phyloP scores from a whole-genome alignment of 2,888 invertebrate species.

The Melinaea marsaeus region DNA sequence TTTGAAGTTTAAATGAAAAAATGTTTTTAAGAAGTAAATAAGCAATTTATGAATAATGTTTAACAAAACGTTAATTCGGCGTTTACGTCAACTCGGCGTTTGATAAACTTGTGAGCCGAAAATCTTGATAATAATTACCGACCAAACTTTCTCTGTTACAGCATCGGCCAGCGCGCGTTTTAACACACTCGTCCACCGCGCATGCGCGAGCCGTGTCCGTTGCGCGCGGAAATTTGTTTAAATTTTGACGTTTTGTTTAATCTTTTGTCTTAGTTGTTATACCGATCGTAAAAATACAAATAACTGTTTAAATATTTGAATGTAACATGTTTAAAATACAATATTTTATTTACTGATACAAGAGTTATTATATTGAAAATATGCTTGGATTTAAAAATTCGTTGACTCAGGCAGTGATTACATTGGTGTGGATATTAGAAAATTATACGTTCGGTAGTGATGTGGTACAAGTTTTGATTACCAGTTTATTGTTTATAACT shows the following conservation, averaged over 20 bases:
- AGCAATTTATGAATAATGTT: too few relatives aligned
- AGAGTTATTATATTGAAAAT: conserved; percentile 32
- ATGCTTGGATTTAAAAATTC: conserved; percentile 68
- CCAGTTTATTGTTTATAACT: conserved; percentile 38
- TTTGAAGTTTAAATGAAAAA: too few relatives aligned
- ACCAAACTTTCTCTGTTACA: conserved; percentile 72
- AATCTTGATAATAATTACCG: conserved; percentile 45
- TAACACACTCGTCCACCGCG: conserved; percentile 52
- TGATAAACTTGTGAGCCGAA: conserved; percentile 30
- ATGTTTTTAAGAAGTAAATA: too few relatives aligned
- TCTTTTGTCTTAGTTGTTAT: conserved; percentile 4
- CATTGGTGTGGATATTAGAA: conserved; percentile 50
- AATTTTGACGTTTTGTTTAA: conserved; percentile 14
- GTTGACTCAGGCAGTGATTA: conserved; percentile 45
- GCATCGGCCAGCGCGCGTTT: conserved; percentile 61
- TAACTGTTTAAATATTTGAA: background rate
- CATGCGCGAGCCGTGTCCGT: conserved; percentile 38
- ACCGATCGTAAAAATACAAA: background rate
- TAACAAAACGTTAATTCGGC: too few relatives aligned
- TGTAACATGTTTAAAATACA: background rate
- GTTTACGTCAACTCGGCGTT: conserved; percentile 5
- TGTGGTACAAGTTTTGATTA: conserved; percentile 48
- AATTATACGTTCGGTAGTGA: conserved; percentile 52
- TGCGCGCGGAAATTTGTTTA: conserved; percentile 13
- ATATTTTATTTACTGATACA: too few relatives aligned